Conservation (phyloP, 2,888 invertebrate genomes). For the Seira sanloemensis region DNA sequence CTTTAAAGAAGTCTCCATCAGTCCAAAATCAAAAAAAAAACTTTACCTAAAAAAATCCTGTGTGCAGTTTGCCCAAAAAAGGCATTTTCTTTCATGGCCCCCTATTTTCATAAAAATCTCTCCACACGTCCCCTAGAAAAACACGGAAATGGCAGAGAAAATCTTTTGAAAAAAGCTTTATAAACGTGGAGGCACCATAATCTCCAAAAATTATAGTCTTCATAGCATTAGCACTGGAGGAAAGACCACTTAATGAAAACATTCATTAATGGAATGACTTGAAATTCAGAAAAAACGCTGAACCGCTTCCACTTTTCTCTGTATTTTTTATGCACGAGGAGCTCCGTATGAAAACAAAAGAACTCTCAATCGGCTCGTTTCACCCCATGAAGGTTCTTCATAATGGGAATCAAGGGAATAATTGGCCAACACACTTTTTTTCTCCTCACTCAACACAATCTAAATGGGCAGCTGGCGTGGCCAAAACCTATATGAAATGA, state of each 20-base stretch:
- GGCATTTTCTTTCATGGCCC: too few relatives aligned
- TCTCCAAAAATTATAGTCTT: neutral
- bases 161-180: too few relatives aligned
- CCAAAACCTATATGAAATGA: neutral
- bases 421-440: slow-evolving; percentile 70
- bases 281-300: neutral
- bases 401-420: slow-evolving; percentile 74
- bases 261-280: slow-evolving; percentile 47
- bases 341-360: slow-evolving; percentile 44
- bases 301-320: neutral
- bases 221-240: slow-evolving; percentile 43
- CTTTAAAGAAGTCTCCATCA: too few relatives aligned
- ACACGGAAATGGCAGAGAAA: too few relatives aligned
- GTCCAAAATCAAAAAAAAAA: too few relatives aligned
- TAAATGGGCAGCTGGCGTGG: slow-evolving; percentile 53
- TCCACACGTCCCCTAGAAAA: neutral
- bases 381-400: slow-evolving; percentile 70
- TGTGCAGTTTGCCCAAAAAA: too few relatives aligned
- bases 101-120: too few relatives aligned
- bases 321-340: too few relatives aligned
- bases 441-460: slow-evolving; percentile 63
- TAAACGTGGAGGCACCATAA: neutral
- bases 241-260: slow-evolving; percentile 51
- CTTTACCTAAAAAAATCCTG: too few relatives aligned
- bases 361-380: slow-evolving; percentile 73